Percentiles rank a stretch among this genome's conserved stretches.
Evolutionary conservation across 1,140 invertebrate genomes (phyloP).

Genomic region (Drosophila cardini): DNA sequence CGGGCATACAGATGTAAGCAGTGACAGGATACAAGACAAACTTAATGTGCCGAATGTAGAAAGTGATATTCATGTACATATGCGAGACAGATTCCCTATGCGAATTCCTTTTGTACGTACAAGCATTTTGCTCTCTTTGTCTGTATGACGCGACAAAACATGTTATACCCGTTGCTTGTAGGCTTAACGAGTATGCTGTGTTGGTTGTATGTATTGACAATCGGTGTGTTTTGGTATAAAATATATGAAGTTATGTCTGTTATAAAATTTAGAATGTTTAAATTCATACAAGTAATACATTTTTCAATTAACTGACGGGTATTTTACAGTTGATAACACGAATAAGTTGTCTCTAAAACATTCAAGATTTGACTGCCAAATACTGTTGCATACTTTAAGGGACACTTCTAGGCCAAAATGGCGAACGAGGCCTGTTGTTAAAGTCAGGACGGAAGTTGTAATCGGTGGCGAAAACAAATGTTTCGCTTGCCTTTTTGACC

Average conservation of each 20-base stretch:
- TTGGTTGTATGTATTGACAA: no score
- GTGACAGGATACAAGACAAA: conserved; percentile 20
- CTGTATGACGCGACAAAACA: conserved; percentile 16
- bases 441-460: conserved; percentile 69
- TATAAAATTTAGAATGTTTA: no score
- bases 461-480: conserved; percentile 71
- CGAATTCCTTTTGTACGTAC: conserved; percentile 12
- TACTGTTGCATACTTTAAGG: conserved; percentile 54
- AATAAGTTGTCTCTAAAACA: no score
- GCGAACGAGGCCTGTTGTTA: conserved; percentile 31
- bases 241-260: no score
- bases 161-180: conserved; percentile 11
- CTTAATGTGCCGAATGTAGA: conserved; percentile 19
- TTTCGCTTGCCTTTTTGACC: conserved; percentile 72
- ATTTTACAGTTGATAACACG: no score
- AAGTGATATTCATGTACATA: conserved; percentile 31
- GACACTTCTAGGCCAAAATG: conserved; percentile 39
- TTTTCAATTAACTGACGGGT: no score
- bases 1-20: background rate
- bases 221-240: no score
- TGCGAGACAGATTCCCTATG: conserved; percentile 23
- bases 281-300: no score
- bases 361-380: conserved; percentile 19
- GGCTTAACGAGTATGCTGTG: no score
- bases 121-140: background rate